Base-by-base conservation (phyloP, 2,888 invertebrate genomes). In the Drosophila kuntzei region DNA sequence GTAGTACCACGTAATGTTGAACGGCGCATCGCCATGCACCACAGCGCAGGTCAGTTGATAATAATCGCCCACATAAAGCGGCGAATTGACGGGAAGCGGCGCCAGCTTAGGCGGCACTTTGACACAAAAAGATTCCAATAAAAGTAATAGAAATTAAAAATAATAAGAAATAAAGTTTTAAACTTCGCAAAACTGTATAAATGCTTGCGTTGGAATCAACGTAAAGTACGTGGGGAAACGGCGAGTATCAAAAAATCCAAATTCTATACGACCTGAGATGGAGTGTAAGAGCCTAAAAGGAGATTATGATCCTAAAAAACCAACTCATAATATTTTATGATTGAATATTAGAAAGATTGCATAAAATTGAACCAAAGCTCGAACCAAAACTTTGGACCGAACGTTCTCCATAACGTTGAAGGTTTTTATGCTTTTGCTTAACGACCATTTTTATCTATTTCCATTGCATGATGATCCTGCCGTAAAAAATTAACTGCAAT, bases 11-110 rank as follows among this genome's bases (percentile, higher is more conserved):
- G 94, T 94, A 61, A 97, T 95, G 83, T 94, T 94, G 83, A 96
- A 94, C 32, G 97, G 97, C 74, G 95, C 94, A 93, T 97, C 97
- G 76, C 97, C 96, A 90, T 95, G 95, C 78, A 95, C 93, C 76
- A 95, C 94, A 50, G 95, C 95, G 92, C 96, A 96, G 79, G 79
- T 79, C 29, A 94, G 93, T 89, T 94, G 94, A 83, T 94, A 94
- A 73, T 94, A 94, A 89, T 94, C 94, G 72, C 94, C 94, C 85
- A 94, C 93, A 90, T 93, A 94, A 59, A 94, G 93, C 65, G 94
- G 94, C 89, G 94, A 94, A 89, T 95, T 94, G 90, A 95, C 67
- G 89, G 94, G 94, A 88, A 94, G 93, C 77, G 94, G 94, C 92
- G 94, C 94, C 92, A 95, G 93, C 91, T 94, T 94, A 76, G 94